phyloP scores from a whole-genome alignment of 1,140 invertebrate species.

The Delia radicum region DNA sequence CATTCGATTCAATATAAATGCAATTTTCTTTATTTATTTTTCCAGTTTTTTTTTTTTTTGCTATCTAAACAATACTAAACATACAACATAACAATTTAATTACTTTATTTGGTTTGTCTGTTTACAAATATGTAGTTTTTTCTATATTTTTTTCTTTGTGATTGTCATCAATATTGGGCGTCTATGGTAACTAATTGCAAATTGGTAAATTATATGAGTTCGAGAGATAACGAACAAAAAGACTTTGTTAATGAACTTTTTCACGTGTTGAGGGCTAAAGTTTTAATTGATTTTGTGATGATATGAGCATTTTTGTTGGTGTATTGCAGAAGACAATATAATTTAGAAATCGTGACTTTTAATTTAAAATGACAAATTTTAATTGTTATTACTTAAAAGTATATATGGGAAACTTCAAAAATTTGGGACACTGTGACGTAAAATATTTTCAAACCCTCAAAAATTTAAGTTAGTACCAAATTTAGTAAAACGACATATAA shows the following conservation, averaged over 20 bases:
- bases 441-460: too few relatives aligned
- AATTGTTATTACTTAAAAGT: background rate
- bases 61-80: background rate
- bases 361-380: constrained; percentile 5
- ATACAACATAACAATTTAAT: background rate
- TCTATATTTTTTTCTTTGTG: background rate
- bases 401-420: background rate
- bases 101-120: background rate
- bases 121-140: background rate
- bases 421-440: too few relatives aligned
- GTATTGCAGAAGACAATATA: background rate
- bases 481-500: too few relatives aligned
- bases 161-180: background rate
- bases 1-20: background rate
- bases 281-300: background rate
- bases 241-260: background rate
- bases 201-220: background rate
- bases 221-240: background rate
- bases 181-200: background rate
- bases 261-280: background rate
- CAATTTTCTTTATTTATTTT: background rate
- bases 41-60: background rate
- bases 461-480: too few relatives aligned
- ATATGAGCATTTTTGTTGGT: background rate
- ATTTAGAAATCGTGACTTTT: background rate